A percentile compares a stretch with the other conserved stretches of the same genome.
Evolutionary conservation across 2,113 vertebrate genomes (phyloP).

Genomic region (Microtus ochrogaster): DNA sequence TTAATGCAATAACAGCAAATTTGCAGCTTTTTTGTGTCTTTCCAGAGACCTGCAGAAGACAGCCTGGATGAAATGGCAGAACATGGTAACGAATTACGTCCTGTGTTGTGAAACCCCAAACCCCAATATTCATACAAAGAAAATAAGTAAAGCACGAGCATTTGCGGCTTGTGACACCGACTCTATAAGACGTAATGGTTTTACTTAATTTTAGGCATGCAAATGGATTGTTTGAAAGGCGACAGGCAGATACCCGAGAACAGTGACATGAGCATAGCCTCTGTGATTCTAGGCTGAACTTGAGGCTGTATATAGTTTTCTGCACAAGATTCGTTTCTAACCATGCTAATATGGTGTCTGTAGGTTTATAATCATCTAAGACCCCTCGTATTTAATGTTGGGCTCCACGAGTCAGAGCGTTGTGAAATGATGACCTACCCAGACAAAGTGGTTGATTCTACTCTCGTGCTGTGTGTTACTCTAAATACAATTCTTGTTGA

Average conservation of each 20-base stretch:
- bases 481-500: not conserved
- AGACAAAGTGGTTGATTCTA: not conserved
- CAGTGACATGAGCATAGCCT: not conserved
- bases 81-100: constrained; percentile 83
- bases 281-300: not conserved
- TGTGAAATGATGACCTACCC: not conserved
- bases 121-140: not conserved
- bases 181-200: not conserved
- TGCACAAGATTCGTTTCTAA: not conserved
- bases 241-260: not conserved
- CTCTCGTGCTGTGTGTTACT: not conserved
- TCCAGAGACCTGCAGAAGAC: constrained; percentile 88
- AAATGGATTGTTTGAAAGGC: constrained; percentile 22
- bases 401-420: not conserved
- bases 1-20: not conserved
- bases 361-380: not conserved
- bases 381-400: not conserved
- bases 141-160: constrained; percentile 12
- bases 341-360: not conserved
- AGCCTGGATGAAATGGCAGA: constrained; percentile 74
- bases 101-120: constrained; percentile 25
- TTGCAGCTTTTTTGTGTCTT: constrained; percentile 72
- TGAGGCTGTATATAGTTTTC: not conserved
- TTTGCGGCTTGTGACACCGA: not conserved
- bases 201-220: not conserved